Evolutionary conservation across 1,140 invertebrate species (phyloP).

Genomic region (Drosophila fuyamai): DNA sequence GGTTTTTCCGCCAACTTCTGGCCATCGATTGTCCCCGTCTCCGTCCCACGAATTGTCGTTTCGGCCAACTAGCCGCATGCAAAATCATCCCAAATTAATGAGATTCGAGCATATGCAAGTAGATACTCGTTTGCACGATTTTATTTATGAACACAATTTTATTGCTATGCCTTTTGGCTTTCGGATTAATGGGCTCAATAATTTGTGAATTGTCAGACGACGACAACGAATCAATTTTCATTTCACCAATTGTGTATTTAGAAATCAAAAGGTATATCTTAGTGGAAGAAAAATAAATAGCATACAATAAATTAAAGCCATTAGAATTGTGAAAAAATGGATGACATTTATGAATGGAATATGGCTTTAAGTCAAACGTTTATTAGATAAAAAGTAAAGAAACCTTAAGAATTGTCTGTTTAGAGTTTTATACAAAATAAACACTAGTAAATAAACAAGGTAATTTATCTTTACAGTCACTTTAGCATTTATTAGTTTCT

Average conservation of each 20-base stretch:
- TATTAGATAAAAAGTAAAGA: too few relatives aligned
- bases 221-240: slow-evolving; percentile 68
- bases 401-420: too few relatives aligned
- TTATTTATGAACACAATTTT: slow-evolving; percentile 52
- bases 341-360: too few relatives aligned
- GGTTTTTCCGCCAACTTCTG: slow-evolving; percentile 2
- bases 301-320: too few relatives aligned
- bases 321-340: too few relatives aligned
- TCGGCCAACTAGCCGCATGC: slow-evolving; percentile 24
- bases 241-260: not conserved
- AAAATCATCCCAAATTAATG: slow-evolving; percentile 72
- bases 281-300: too few relatives aligned
- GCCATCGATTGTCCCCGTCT: slow-evolving; percentile 8
- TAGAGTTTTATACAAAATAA: not conserved
- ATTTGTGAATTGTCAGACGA: slow-evolving; percentile 71
- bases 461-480: slow-evolving; percentile 12
- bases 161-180: slow-evolving; percentile 57
- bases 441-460: not conserved
- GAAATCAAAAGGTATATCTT: too few relatives aligned
- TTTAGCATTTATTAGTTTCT: slow-evolving; percentile 5
- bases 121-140: slow-evolving; percentile 24
- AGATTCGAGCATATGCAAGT: slow-evolving; percentile 43
- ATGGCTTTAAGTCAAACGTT: too few relatives aligned
- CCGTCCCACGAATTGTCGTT: slow-evolving; percentile 3
- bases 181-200: slow-evolving; percentile 81